These are phyloP conservation scores for Xiphophorus couchianus DNA, from an alignment of 2,113 vertebrate species.

Conservation along the genomic window DNA sequence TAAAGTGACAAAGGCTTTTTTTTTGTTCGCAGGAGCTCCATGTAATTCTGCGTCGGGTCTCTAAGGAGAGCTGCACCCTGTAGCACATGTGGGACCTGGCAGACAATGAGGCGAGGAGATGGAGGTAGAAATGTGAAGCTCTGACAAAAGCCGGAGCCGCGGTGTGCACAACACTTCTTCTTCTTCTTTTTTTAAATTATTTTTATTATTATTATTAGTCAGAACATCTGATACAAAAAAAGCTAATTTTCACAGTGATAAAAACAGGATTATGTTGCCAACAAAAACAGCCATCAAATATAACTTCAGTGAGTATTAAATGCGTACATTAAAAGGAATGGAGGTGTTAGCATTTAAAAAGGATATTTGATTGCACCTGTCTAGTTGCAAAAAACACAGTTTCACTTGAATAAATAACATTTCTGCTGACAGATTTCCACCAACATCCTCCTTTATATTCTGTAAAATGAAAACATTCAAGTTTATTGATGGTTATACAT, in stretches of 20 bases:
- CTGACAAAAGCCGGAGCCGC: slow-evolving; percentile 14
- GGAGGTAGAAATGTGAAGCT: slow-evolving; percentile 2
- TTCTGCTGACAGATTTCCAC: slow-evolving; percentile 23
- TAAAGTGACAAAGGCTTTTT: slow-evolving; percentile 77
- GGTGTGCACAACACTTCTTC: slow-evolving; percentile 24
- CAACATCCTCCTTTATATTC: slow-evolving; percentile 10
- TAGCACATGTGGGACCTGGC: slow-evolving; percentile 36
- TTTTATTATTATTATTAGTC: slow-evolving; percentile 55
- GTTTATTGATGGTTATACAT: slow-evolving; percentile 7
- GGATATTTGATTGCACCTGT: slow-evolving; percentile 10
- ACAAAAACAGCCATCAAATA: slow-evolving; percentile 21
- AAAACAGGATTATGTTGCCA: slow-evolving; percentile 52
- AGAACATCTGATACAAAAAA: slow-evolving; percentile 58
- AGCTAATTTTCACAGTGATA: slow-evolving; percentile 42
- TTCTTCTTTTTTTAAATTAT: too few species aligned
- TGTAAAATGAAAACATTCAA: slow-evolving; percentile 47
- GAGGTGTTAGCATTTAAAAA: slow-evolving; percentile 39
- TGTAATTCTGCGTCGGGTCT: slow-evolving; percentile 64
- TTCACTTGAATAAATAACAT: slow-evolving; percentile 12
- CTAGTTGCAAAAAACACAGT: slow-evolving; percentile 15
- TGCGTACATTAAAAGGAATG: slow-evolving; percentile 52
- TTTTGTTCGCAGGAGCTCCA: slow-evolving; percentile 63
- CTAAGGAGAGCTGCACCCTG: slow-evolving; percentile 50
- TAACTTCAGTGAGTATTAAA: slow-evolving; percentile 25
- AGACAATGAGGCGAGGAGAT: neutral